Evolutionary conservation across 1,140 invertebrate species (phyloP).

Genomic region (Drosophila parvula): DNA sequence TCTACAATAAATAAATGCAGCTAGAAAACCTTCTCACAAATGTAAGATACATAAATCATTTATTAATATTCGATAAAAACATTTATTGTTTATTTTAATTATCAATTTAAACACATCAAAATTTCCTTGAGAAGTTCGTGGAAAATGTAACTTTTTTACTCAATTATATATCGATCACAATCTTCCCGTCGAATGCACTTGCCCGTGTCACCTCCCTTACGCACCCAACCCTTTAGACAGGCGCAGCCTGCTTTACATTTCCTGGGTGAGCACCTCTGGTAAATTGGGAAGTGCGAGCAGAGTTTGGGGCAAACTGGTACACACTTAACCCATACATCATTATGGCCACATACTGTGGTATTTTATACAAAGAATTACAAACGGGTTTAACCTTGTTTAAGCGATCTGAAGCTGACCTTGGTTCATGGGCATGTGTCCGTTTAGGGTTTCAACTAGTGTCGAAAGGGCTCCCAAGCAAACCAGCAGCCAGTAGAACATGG

Average conservation of each 20-base stretch:
- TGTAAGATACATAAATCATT: not conserved
- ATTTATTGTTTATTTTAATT: no score
- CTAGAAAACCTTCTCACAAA: not conserved
- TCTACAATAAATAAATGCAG: no score
- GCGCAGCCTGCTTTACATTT: slow-evolving; percentile 44
- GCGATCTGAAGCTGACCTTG: not conserved
- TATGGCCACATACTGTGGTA: slow-evolving; percentile 11
- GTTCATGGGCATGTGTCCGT: not conserved
- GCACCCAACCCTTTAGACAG: slow-evolving; percentile 34
- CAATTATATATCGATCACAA: slow-evolving; percentile 41
- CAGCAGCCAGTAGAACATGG: not conserved
- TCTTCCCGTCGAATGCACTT: slow-evolving; percentile 16
- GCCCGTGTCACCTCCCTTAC: slow-evolving; percentile 11
- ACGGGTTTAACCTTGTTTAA: not conserved
- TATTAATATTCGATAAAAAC: no score
- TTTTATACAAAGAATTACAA: not conserved
- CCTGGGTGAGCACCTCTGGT: slow-evolving; percentile 7
- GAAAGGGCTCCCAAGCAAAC: not conserved
- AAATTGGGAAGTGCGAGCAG: slow-evolving; percentile 8
- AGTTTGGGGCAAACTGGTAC: slow-evolving; percentile 37
- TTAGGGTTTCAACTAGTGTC: not conserved
- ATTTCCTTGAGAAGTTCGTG: no score
- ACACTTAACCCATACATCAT: slow-evolving; percentile 40
- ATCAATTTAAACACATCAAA: no score
- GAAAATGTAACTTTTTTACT: no score